phyloP scores from a whole-genome alignment of 1,140 invertebrate genomes.

The Drosophila parabipectinata region DNA sequence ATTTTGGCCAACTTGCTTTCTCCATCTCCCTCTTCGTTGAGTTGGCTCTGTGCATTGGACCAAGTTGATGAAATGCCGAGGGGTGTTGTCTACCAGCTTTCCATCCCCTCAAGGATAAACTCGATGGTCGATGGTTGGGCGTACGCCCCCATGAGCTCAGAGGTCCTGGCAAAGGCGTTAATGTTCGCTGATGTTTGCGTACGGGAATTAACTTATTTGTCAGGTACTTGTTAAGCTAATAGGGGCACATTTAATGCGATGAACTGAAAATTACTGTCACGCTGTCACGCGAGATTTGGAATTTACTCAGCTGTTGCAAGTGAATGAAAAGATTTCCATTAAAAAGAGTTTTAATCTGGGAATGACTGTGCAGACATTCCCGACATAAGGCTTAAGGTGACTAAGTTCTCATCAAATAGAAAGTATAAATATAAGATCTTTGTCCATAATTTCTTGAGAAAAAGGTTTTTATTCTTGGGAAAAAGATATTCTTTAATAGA shows the following conservation, averaged over 20 bases:
- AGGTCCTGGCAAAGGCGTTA: conserved; percentile 53
- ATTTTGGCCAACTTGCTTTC: conserved; percentile 41
- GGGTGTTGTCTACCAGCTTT: conserved; percentile 38
- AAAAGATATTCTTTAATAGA: too few relatives aligned
- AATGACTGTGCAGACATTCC: background rate
- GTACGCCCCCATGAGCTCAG: conserved; percentile 26
- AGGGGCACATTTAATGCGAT: conserved; percentile 77
- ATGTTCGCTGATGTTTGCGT: conserved; percentile 77
- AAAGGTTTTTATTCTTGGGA: too few relatives aligned
- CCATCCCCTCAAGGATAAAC: conserved; percentile 2
- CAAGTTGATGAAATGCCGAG: conserved; percentile 58
- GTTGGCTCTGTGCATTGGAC: conserved; percentile 39
- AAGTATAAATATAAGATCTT: too few relatives aligned
- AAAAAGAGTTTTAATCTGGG: background rate
- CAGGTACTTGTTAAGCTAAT: conserved; percentile 82
- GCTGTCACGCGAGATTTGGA: conserved; percentile 48
- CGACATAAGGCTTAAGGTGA: background rate
- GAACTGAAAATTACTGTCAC: conserved; percentile 72
- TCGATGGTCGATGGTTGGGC: conserved; percentile 10
- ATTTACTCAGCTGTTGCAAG: conserved; percentile 30
- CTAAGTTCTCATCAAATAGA: too few relatives aligned
- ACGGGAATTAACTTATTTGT: conserved; percentile 80
- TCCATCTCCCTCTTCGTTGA: conserved; percentile 1
- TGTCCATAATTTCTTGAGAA: too few relatives aligned
- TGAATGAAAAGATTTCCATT: background rate